These are phyloP conservation scores for Takifugu flavidus DNA, from an alignment of 2,113 vertebrate genomes.

Conservation along the genomic window DNA sequence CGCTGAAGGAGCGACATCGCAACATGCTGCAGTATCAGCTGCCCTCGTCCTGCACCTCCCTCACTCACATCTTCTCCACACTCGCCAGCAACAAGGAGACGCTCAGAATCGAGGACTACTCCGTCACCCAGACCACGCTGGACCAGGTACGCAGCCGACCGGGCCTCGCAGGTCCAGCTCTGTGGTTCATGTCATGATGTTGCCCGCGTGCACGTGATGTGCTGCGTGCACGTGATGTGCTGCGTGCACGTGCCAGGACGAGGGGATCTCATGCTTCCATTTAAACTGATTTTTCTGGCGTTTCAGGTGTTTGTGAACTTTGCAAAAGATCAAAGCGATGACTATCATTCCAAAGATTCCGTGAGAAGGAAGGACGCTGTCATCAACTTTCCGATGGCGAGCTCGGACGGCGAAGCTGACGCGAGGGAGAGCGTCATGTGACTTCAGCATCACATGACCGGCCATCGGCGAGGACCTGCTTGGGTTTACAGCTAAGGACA, in stretches of 20 bases:
- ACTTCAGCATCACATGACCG: conserved; percentile 36
- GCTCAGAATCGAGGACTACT: conserved; percentile 95
- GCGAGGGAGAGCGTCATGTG: conserved; percentile 89
- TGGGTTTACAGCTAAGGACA: background rate
- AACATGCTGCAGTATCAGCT: conserved; percentile 98
- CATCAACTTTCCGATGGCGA: conserved; percentile 77
- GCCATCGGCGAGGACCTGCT: background rate
- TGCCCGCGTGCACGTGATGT: background rate
- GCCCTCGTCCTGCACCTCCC: conserved; percentile 84
- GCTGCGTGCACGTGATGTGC: background rate
- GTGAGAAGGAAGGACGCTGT: conserved; percentile 84
- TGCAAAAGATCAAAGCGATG: conserved; percentile 98
- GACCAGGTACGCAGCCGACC: conserved; percentile 80
- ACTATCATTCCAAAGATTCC: conserved; percentile 91
- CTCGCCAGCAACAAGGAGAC: conserved; percentile 88
- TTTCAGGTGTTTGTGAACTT: conserved; percentile 97
- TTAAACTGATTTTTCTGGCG: conserved; percentile 5
- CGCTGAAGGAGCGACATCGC: conserved; percentile 91
- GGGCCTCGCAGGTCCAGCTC: background rate
- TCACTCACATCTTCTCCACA: conserved; percentile 92
- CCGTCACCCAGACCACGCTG: conserved; percentile 95
- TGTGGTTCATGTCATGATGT: no score
- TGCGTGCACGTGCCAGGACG: no score
- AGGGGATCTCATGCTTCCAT: background rate
- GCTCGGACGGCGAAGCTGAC: conserved; percentile 52